These are phyloP conservation scores for Melanotaenia boesemani DNA, from an alignment of 2,797 vertebrate genomes.

Conservation along the genomic window DNA sequence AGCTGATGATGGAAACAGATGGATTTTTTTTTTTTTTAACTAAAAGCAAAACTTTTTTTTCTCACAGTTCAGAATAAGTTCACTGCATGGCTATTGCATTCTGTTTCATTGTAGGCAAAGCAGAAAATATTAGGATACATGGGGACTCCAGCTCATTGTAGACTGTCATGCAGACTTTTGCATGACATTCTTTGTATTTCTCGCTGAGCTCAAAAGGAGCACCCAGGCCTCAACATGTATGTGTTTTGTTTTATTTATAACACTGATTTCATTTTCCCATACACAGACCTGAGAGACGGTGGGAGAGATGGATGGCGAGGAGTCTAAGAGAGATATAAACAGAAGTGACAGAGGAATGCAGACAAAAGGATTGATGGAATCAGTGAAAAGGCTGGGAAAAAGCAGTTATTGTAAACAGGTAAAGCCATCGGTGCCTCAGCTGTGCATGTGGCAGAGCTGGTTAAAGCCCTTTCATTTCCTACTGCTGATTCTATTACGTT, in stretches of 20 bases:
- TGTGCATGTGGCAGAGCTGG: slow-evolving; percentile 48
- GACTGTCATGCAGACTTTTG: slow-evolving; percentile 40
- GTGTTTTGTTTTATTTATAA: slow-evolving; percentile 74
- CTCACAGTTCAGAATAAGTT: slow-evolving; percentile 34
- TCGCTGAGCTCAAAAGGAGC: slow-evolving; percentile 43
- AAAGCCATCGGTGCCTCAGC: slow-evolving; percentile 45
- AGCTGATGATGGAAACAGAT: slow-evolving; percentile 59
- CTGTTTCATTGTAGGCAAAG: not conserved
- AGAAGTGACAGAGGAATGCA: slow-evolving; percentile 39
- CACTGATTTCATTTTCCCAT: slow-evolving; percentile 49
- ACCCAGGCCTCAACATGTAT: slow-evolving; percentile 44
- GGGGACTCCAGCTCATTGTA: slow-evolving; percentile 23
- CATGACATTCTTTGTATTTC: slow-evolving; percentile 53
- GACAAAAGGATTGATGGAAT: slow-evolving; percentile 58
- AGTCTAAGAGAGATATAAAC: slow-evolving; percentile 49
- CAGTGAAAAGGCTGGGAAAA: slow-evolving; percentile 34
- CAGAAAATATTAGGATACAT: slow-evolving; percentile 30
- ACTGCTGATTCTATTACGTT: slow-evolving; percentile 65
- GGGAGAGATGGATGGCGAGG: slow-evolving; percentile 14
- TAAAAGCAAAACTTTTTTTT: slow-evolving; percentile 17
- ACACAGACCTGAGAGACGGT: slow-evolving; percentile 32
- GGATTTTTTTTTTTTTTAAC: slow-evolving; percentile 20
- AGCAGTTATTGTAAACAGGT: slow-evolving; percentile 63
- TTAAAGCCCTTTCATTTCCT: slow-evolving; percentile 67
- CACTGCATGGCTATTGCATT: slow-evolving; percentile 3